Evolutionary conservation across 2,113 vertebrate genomes (phyloP).

Genomic region (Nerophis lumbriciformis): DNA sequence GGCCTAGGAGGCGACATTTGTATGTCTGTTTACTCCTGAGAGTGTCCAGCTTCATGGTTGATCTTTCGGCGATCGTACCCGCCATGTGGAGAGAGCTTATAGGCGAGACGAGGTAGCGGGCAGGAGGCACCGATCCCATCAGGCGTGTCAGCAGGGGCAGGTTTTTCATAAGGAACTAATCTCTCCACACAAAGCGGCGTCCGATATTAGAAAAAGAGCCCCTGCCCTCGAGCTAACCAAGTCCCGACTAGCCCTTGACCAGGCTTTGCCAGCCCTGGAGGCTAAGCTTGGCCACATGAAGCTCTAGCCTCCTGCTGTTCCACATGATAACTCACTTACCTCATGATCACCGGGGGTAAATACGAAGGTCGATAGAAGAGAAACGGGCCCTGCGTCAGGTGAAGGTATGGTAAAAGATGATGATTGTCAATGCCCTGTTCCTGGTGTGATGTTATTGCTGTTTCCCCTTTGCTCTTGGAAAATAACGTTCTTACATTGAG

Average conservation of each 20-base stretch:
- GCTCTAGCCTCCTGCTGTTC: conserved; percentile 35
- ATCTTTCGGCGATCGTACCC: conserved; percentile 1
- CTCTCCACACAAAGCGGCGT: conserved; percentile 63
- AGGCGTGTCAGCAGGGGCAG: conserved; percentile 59
- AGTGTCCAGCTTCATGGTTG: conserved; percentile 1
- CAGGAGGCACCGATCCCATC: conserved; percentile 65
- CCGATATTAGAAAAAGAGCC: conserved; percentile 57
- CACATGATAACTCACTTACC: conserved; percentile 63
- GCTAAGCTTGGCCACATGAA: conserved; percentile 50
- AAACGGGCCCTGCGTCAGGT: conserved; percentile 50
- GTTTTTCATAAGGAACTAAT: conserved; percentile 71
- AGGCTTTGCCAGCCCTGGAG: conserved; percentile 36
- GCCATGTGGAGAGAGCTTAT: conserved; percentile 30
- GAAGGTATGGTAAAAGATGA: conserved; percentile 61
- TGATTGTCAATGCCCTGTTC: conserved; percentile 59
- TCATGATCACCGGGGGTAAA: conserved; percentile 27
- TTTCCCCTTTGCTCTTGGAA: conserved; percentile 56
- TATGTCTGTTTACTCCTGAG: conserved; percentile 8
- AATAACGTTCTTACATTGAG: conserved; percentile 57
- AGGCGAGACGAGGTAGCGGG: conserved; percentile 40
- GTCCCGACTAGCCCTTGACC: conserved; percentile 50
- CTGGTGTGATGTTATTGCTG: conserved; percentile 59
- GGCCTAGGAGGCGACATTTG: conserved; percentile 14
- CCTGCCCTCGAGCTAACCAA: conserved; percentile 63
- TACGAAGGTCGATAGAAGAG: conserved; percentile 47